Evolutionary conservation across 2,797 vertebrate species (phyloP).

Genomic region (Semotilus atromaculatus): DNA sequence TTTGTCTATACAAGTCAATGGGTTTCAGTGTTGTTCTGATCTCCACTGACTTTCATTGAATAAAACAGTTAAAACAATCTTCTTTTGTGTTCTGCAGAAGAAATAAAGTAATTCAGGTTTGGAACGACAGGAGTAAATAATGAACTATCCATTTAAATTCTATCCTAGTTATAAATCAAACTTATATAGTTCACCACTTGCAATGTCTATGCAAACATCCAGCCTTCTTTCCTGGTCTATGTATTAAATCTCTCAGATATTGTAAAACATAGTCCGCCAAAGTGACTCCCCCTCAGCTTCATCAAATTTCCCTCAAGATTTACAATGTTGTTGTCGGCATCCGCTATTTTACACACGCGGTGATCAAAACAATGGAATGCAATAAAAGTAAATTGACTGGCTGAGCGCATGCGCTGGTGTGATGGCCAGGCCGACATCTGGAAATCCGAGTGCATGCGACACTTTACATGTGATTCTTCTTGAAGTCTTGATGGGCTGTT

Average conservation of each 20-base stretch:
- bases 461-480: conserved; percentile 53
- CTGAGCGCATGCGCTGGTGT: conserved; percentile 41
- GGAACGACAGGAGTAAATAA: not conserved
- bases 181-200: conserved; percentile 3
- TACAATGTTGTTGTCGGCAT: conserved; percentile 52
- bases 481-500: conserved; percentile 51
- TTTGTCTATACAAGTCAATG: not conserved
- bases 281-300: conserved; percentile 16
- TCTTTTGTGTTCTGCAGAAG: not conserved
- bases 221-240: conserved; percentile 13
- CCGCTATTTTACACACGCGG: conserved; percentile 51
- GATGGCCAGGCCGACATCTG: conserved; percentile 35
- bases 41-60: not conserved
- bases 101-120: not conserved
- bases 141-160: not conserved
- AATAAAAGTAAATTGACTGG: conserved; percentile 56
- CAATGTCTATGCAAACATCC: conserved; percentile 13
- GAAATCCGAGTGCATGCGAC: conserved; percentile 37
- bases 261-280: conserved; percentile 2
- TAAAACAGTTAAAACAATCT: not conserved
- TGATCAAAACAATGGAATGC: conserved; percentile 62
- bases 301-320: conserved; percentile 33
- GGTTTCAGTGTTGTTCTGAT: not conserved
- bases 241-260: conserved; percentile 21
- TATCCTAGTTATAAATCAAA: conserved; percentile 26